Percentiles rank a stretch among this genome's conserved stretches.
Evolutionary conservation across 2,113 vertebrate genomes (phyloP).

Genomic region (Rhynchomys soricoides): DNA sequence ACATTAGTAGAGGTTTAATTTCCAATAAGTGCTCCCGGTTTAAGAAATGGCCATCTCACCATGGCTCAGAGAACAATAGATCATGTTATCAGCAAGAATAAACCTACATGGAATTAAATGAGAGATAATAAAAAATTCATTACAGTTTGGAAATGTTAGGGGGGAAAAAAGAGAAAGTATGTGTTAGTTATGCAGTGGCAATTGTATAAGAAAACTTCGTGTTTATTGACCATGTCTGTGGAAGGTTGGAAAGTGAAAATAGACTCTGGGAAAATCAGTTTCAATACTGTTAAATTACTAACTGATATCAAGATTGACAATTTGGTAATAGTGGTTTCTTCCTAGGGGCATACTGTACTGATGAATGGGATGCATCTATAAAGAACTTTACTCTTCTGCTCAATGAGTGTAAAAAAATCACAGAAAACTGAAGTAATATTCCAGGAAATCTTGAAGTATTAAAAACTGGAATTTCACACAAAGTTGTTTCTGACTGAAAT

Average conservation of each 20-base stretch:
- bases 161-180: constrained; percentile 59
- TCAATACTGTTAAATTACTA: background rate
- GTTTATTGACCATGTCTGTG: constrained; percentile 41
- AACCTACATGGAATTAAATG: constrained; percentile 79
- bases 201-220: constrained; percentile 50
- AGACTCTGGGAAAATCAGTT: constrained; percentile 41
- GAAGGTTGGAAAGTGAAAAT: background rate
- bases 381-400: background rate
- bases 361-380: background rate
- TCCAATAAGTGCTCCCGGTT: constrained; percentile 86
- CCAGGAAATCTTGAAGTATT: background rate
- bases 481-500: background rate
- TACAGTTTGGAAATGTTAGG: constrained; percentile 71
- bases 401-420: background rate
- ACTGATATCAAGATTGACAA: background rate
- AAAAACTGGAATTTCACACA: background rate
- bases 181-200: constrained; percentile 39
- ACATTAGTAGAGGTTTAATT: constrained; percentile 89
- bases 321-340: background rate
- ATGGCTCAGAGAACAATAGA: constrained; percentile 83
- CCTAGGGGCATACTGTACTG: background rate
- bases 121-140: constrained; percentile 81
- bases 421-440: background rate
- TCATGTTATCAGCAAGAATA: constrained; percentile 84
- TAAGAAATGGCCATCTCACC: constrained; percentile 84